phyloP scores from a whole-genome alignment of 2,888 invertebrate species.

The Eupelmus urozonus region DNA sequence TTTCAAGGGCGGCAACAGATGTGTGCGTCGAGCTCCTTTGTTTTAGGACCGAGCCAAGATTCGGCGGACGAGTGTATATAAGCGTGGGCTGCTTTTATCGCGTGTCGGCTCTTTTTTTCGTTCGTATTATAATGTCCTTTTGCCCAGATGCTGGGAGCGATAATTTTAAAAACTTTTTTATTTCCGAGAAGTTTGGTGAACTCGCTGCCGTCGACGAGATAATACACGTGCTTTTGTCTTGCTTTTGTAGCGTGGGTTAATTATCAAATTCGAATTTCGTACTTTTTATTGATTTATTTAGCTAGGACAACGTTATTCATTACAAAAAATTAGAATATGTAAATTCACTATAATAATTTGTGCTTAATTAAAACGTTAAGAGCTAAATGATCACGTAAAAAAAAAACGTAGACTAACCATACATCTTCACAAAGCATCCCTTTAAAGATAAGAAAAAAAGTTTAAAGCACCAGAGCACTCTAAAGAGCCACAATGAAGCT shows the following conservation, averaged over 20 bases:
- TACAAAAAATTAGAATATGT: not conserved
- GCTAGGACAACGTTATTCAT: not conserved
- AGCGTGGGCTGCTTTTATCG: not conserved
- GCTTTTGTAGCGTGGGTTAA: no score
- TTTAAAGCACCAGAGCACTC: not conserved
- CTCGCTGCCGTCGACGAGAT: constrained; percentile 29
- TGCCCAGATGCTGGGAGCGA: constrained; percentile 16
- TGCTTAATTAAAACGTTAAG: no score
- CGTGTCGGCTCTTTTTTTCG: constrained; percentile 24
- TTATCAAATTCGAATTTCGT: no score
- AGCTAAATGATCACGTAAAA: no score
- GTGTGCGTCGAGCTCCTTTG: not conserved
- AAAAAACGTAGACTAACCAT: no score
- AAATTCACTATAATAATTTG: no score
- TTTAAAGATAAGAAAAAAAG: no score
- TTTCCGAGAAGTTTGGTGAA: constrained; percentile 28
- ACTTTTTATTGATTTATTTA: no score
- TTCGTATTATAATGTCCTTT: constrained; percentile 6
- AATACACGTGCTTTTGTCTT: not conserved
- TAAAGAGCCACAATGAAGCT: constrained; percentile 3
- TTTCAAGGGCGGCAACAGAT: constrained; percentile 28
- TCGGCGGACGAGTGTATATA: not conserved
- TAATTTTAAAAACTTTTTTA: constrained; percentile 9
- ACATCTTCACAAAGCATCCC: no score
- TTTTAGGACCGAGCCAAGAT: not conserved